These are phyloP conservation scores for Oryzias javanicus DNA, from an alignment of 2,113 vertebrate species.

Conservation along the genomic window DNA sequence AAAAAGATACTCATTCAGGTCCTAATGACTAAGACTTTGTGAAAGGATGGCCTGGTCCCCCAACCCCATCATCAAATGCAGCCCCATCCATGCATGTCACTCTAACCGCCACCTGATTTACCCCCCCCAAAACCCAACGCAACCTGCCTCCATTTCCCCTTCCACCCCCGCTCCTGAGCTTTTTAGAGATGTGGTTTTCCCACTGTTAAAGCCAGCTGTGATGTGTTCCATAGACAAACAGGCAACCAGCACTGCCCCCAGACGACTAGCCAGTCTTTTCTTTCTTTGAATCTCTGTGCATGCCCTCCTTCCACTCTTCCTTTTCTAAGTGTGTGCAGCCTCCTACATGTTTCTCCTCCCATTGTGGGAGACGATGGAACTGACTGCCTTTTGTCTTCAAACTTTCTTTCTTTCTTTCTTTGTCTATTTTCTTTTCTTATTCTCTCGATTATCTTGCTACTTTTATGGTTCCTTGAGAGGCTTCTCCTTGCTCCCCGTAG, in stretches of 20 bases:
- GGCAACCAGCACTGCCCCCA: conserved; percentile 97
- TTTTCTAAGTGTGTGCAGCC: conserved; percentile 35
- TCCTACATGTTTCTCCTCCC: conserved; percentile 29
- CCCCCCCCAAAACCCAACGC: not conserved
- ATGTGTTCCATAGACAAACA: conserved; percentile 96
- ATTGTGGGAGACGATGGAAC: conserved; percentile 32
- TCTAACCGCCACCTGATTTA: conserved; percentile 19
- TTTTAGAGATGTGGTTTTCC: conserved; percentile 70
- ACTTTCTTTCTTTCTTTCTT: not conserved
- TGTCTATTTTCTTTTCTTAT: conserved; percentile 15
- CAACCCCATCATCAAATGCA: conserved; percentile 19
- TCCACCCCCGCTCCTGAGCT: conserved; percentile 26
- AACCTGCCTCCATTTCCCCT: not conserved
- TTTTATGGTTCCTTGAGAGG: not conserved
- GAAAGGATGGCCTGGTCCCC: conserved; percentile 36
- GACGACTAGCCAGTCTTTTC: conserved; percentile 70
- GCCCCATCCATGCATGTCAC: conserved; percentile 28
- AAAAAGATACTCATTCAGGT: conserved; percentile 48
- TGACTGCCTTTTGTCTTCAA: not conserved
- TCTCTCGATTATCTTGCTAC: conserved; percentile 18
- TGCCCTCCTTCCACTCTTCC: conserved; percentile 29
- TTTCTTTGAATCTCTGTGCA: conserved; percentile 47
- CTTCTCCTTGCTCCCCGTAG: conserved; percentile 7
- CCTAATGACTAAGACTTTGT: conserved; percentile 37
- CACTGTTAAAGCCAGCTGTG: conserved; percentile 82